These are phyloP conservation scores for Melopsittacus undulatus DNA, from an alignment of 2,797 vertebrate species.

Conservation along the genomic window DNA sequence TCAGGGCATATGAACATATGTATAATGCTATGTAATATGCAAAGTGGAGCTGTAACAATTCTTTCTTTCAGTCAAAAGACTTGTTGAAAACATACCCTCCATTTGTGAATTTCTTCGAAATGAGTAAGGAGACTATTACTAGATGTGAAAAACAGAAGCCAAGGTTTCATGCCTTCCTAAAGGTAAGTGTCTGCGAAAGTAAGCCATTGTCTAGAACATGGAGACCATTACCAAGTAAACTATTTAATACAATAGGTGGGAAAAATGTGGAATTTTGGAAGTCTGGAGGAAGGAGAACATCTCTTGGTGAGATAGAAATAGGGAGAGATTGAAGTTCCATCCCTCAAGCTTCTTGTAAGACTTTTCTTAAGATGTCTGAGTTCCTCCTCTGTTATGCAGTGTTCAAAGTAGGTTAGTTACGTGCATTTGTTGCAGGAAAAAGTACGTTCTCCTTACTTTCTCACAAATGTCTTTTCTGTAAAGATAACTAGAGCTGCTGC, in stretches of 20 bases:
- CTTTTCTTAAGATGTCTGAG: neutral
- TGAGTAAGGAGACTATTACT: slow-evolving; percentile 97
- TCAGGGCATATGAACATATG: neutral
- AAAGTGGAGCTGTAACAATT: slow-evolving; percentile 9
- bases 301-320: neutral
- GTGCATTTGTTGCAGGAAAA: neutral
- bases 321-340: neutral
- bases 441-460: neutral
- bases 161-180: slow-evolving; percentile 96
- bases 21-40: neutral
- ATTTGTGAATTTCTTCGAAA: slow-evolving; percentile 99
- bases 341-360: neutral
- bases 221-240: neutral
- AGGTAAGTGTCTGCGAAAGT: slow-evolving; percentile 77
- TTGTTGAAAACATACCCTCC: slow-evolving; percentile 95
- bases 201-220: neutral
- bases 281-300: neutral
- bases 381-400: neutral
- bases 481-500: neutral
- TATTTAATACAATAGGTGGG: neutral
- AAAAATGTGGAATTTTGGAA: neutral
- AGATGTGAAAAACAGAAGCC: slow-evolving; percentile 96
- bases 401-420: neutral
- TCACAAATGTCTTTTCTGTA: neutral
- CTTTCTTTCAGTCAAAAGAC: slow-evolving; percentile 87